A percentile compares a stretch with the other conserved stretches of the same genome.
Evolutionary conservation across 1,140 invertebrate species (phyloP).

Genomic region (Galendromus occidentalis): DNA sequence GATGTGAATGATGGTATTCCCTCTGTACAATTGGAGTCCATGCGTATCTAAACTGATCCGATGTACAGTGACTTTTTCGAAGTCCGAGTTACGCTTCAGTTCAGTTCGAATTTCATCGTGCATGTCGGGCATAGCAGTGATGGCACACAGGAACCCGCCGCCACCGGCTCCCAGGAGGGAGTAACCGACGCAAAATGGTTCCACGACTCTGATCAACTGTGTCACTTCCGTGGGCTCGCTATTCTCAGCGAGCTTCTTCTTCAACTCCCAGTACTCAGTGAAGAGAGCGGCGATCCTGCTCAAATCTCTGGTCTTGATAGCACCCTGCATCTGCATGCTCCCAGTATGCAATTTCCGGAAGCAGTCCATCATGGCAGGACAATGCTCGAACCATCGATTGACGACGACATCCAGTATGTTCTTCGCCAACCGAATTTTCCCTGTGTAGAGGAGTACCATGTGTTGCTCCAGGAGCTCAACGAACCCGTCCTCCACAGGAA

Average conservation of each 20-base stretch:
- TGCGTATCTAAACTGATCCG: not conserved
- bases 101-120: conserved; percentile 16
- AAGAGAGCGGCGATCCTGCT: conserved; percentile 26
- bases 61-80: not conserved
- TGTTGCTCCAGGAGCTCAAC: conserved; percentile 27
- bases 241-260: conserved; percentile 32
- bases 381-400: not conserved
- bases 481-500: conserved; percentile 23
- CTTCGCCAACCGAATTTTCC: conserved; percentile 34
- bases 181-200: conserved; percentile 24
- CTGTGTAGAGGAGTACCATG: conserved; percentile 34
- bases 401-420: conserved; percentile 31
- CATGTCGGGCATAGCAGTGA: conserved; percentile 24
- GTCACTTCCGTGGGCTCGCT: conserved; percentile 28
- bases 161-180: conserved; percentile 31
- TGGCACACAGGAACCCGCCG: conserved; percentile 30
- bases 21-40: not conserved
- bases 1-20: not conserved
- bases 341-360: conserved; percentile 35
- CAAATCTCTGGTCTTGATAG: conserved; percentile 28
- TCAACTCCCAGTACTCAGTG: conserved; percentile 30
- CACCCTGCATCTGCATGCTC: conserved; percentile 27
- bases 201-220: conserved; percentile 24
- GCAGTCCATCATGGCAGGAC: conserved; percentile 24
- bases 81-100: not conserved